Base-by-base conservation (phyloP, 2,888 invertebrate genomes). In the Zygothrica quintamaculata region DNA sequence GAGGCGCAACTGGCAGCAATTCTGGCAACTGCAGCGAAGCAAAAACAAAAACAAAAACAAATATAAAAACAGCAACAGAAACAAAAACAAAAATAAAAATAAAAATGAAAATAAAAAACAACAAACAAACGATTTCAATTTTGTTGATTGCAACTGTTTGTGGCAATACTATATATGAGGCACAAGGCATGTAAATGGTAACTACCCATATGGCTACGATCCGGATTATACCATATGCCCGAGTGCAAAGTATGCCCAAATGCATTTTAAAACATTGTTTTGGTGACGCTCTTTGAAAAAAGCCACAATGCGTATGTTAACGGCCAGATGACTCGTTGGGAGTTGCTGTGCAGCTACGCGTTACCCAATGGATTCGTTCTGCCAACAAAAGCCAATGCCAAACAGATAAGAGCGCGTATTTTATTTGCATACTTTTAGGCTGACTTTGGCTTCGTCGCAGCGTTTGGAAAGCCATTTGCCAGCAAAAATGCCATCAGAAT, bases 351-450 rank as follows among this genome's bases (percentile, higher is more conserved):
- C 3, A 3, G 52, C 25, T 46, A 34, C 22, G 47, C 43, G 33
- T 48, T 53, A 60, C 52, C 46, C 71, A 56, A 47, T 57, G 74
- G 55, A 43, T 39, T 43, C 18, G 18, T 43, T 40, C 53, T 57
- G 61, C 61, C 72, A 69, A 70, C 84, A 80, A 70, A 80, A 80
- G 80, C 80, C 80, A 73, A 84, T 75, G 80, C 81, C 80, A 84
- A 84, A 77, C 84, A 84, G 80, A 81, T 84, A 81, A 84, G 77
- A 73, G 77, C 80, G 81, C 77, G 81, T 77, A 81, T 82, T 82
- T 81, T 84, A 79, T 85, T 82, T 85, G 85, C 82, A 84, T 84
- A 82, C 82, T 84, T 84, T 85, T 82, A 84, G 82, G 85, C 82
- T 65, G 81, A 80, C 64, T 80, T 70, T 74, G 69, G 62, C 62